Evolutionary conservation across 1,140 invertebrate genomes (phyloP).

Genomic region (Saccostrea echinata): DNA sequence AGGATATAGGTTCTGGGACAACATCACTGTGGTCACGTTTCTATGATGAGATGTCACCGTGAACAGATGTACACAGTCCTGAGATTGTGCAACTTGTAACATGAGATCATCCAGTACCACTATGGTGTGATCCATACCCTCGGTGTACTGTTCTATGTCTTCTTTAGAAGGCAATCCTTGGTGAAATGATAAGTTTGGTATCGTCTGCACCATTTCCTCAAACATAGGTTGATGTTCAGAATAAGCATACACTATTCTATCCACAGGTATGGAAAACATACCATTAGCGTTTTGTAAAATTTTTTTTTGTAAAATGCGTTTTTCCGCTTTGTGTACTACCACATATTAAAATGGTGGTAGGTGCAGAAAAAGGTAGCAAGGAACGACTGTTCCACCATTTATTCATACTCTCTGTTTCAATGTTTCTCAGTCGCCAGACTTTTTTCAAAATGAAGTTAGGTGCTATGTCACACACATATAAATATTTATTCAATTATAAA

Average conservation of each 20-base stretch:
- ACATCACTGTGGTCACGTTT: conserved; percentile 16
- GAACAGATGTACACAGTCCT: conserved; percentile 44
- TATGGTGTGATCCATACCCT: conserved; percentile 46
- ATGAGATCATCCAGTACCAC: conserved; percentile 51
- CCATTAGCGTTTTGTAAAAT: conserved; percentile 45
- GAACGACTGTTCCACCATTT: conserved; percentile 39
- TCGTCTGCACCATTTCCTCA: conserved; percentile 38
- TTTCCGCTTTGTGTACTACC: conserved; percentile 50
- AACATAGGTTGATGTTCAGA: conserved; percentile 49
- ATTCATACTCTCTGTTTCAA: background rate
- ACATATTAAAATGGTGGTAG: conserved; percentile 39
- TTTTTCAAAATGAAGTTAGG: no score
- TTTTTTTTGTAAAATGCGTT: conserved; percentile 39
- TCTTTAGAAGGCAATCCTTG: conserved; percentile 49
- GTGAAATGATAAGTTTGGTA: conserved; percentile 42
- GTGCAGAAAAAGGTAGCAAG: conserved; percentile 41
- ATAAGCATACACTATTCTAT: conserved; percentile 48
- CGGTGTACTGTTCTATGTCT: conserved; percentile 50
- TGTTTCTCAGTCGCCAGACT: no score
- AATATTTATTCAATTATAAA: no score
- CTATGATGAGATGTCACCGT: conserved; percentile 47
- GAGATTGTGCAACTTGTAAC: conserved; percentile 22
- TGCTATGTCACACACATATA: no score
- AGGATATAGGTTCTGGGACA: conserved; percentile 48
- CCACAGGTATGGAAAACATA: conserved; percentile 44